phyloP scores from a whole-genome alignment of 2,113 vertebrate genomes.

The Myrmecobius fasciatus region DNA sequence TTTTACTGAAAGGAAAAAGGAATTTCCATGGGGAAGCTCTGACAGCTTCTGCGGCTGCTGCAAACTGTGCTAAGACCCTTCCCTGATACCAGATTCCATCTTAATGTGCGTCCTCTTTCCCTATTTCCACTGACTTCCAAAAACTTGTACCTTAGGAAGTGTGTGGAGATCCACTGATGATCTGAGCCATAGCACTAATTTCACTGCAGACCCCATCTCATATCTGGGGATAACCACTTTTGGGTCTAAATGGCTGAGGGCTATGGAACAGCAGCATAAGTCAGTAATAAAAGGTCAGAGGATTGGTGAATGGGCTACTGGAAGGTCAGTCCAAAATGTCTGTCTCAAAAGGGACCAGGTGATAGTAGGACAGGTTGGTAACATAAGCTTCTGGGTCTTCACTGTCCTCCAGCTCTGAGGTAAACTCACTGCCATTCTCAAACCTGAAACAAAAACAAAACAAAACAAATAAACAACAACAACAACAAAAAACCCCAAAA shows the following conservation, averaged over 20 bases:
- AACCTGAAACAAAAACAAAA: conserved; percentile 86
- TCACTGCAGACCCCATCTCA: not conserved
- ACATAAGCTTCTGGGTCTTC: conserved; percentile 94
- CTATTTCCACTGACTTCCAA: not conserved
- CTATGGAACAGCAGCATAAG: conserved; percentile 55
- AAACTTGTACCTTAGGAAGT: not conserved
- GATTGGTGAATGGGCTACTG: not conserved
- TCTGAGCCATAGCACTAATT: conserved; percentile 2
- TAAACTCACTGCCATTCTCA: conserved; percentile 90
- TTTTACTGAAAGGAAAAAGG: not conserved
- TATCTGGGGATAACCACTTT: conserved; percentile 16
- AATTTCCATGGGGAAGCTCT: not conserved
- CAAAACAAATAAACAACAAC: not conserved
- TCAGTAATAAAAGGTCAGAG: conserved; percentile 16
- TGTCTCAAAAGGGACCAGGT: conserved; percentile 96
- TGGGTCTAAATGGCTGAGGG: not conserved
- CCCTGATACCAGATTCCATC: not conserved
- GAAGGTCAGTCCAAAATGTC: conserved; percentile 94
- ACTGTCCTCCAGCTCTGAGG: conserved; percentile 87
- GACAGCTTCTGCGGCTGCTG: not conserved
- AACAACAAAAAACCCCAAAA: conserved; percentile 26
- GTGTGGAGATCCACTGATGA: not conserved
- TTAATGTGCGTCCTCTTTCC: not conserved
- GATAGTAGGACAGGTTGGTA: conserved; percentile 98
- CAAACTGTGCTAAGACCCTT: not conserved